Evolutionary conservation across 2,797 vertebrate species (phyloP), one percentile per base, ranked within the genome.

Genomic region (Oceanodroma leucorhoa): DNA sequence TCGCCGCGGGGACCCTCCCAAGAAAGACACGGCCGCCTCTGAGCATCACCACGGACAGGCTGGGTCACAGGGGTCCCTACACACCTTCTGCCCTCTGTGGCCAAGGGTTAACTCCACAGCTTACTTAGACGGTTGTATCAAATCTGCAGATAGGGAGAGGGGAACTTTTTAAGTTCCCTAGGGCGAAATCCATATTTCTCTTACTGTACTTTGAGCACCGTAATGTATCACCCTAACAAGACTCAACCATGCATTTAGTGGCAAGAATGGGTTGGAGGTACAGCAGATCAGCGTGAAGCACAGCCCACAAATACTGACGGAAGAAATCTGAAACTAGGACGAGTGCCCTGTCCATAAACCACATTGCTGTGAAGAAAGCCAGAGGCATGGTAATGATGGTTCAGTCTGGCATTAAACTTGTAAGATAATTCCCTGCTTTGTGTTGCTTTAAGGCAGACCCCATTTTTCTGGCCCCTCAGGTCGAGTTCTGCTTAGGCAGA

Each of bases 1-100:
- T 58, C 3, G 1, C 7, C 0, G 1, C 2, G 5, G n/a, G 9
- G 29, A 69, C 32, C 19, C 29, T 85, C 54, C 48, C 48, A 4
- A n/a, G 38, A 51, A 22, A 41, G 32, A 5, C 8, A 41, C 2
- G 2, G 9, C 10, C 4, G 4, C 38, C 40, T 53, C 54, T 60
- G 36, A 81, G n/a, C 38, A n/a, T 21, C 75, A 57, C 43, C 60
- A 27, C 4, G 1, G 41, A 53, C 53, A 38, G 53, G 38, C 12
- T 19, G 58, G 14, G 64, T 53, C 3, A 1, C 29, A 7, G 27
- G 12, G 14, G 29, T 21, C 36, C 36, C 32, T 41, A 23, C 13
- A n/a, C 10, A 8, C 30, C 53, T 82, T 66, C 76, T 77, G 53
- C 41, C 11, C 21, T 61, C 57, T 41, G 9, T 26, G 41, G 24